Percentiles rank a stretch among this genome's conserved stretches.
Conservation (phyloP, 2,797 vertebrate genomes). For the Aselliscus stoliczkanus region DNA sequence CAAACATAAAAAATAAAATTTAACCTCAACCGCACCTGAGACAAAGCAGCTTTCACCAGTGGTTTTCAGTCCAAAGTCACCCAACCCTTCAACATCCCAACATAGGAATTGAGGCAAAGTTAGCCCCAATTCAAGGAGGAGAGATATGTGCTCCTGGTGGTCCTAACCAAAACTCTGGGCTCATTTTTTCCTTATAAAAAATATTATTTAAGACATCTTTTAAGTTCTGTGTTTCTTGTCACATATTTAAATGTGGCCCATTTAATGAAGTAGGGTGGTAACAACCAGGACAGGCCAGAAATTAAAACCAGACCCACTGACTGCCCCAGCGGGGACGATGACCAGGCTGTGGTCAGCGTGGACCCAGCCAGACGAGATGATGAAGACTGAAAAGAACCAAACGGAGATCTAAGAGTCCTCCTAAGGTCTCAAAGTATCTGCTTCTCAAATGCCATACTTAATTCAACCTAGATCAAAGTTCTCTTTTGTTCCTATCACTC, state of each 20-base stretch:
- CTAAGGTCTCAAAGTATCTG: not conserved
- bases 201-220: not conserved
- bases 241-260: not conserved
- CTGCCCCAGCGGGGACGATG: not conserved
- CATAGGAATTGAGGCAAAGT: not conserved
- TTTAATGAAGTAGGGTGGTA: not conserved
- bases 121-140: not conserved
- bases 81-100: not conserved
- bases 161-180: not conserved
- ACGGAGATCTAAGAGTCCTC: not conserved
- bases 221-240: not conserved
- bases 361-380: not conserved
- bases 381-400: not conserved
- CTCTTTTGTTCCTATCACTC: not conserved
- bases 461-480: not conserved
- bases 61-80: not conserved
- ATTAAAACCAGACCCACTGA: not conserved
- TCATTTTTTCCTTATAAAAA: not conserved
- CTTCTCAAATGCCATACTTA: not conserved
- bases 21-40: not conserved
- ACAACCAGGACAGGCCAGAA: not conserved
- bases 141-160: accelerated
- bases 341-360: not conserved
- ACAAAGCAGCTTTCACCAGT: not conserved
- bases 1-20: no score